Evolutionary conservation across 1,140 invertebrate genomes (phyloP), one percentile per base, ranked within the genome.

Genomic region (Habropoda laboriosa): DNA sequence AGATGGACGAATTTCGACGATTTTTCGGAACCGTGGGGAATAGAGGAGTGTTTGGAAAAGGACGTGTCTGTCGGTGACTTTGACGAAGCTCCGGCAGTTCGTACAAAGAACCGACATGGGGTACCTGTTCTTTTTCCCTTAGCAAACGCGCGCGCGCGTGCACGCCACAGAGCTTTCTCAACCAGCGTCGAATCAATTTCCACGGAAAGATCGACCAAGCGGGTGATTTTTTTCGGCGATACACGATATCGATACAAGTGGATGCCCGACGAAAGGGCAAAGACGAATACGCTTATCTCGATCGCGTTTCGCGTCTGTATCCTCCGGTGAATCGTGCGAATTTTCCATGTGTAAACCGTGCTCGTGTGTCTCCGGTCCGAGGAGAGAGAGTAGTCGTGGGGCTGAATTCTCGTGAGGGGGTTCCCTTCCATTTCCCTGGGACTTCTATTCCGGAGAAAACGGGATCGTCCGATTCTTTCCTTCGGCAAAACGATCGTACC

Each of bases 401-500:
- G 32, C 3, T 32, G 68, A 83, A 63, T 83, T 70, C 66, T 71
- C 64, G 57, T 27, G 71, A 80, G 35, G 45, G 18, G 30, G 58
- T 71, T 13, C 53, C 61, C 51, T 60, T 21, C 57, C 13, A 30
- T 53, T 42, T 30, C 30, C 49, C n/a, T n/a, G 18, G 30, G 35
- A 57, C 32, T 76, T 42, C 40, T 13, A 63, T 67, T 64, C 60
- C 74, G n/a, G 24, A 5, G 45, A 21, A 79, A 64, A 21, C 75
- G 42, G 21, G 30, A 82, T 67, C 70, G 35, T 72, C 47, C 75
- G 83, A 86, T 85, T 86, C 72, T 82, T 77, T 85, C 80, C 66
- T 58, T 55, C 49, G 83, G 72, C 76, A 58, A 85, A 86, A 86
- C 72, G 80, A 80, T 82, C 83, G 72, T 30, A 80, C 67, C 71